Evolutionary conservation across 1,140 invertebrate genomes (phyloP).

Genomic region (Zelostemma sp.): DNA sequence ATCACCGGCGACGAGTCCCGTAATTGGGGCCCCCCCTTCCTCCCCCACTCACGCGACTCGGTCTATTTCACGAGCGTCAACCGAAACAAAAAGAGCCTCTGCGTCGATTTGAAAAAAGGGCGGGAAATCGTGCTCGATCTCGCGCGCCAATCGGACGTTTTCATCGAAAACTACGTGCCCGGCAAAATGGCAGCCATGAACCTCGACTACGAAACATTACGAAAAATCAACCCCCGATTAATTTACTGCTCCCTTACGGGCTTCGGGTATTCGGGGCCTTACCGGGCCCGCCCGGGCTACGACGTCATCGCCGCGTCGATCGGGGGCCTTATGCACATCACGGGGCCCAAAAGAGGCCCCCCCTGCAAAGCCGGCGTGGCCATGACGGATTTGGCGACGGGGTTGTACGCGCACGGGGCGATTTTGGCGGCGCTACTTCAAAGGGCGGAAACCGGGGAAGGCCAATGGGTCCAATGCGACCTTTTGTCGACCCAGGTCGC

Average conservation of each 20-base stretch:
- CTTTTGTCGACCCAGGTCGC: conserved; percentile 93
- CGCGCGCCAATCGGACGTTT: conserved; percentile 83
- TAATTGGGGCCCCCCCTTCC: conserved; percentile 93
- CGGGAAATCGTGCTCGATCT: conserved; percentile 81
- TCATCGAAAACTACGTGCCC: conserved; percentile 96
- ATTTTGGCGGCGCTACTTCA: conserved; percentile 92
- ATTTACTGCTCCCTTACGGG: conserved; percentile 97
- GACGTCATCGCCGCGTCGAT: conserved; percentile 95
- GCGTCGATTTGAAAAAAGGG: conserved; percentile 88
- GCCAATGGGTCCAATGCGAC: conserved; percentile 95
- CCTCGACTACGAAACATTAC: conserved; percentile 85
- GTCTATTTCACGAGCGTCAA: conserved; percentile 90
- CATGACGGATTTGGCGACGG: conserved; percentile 93
- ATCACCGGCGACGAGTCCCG: conserved; percentile 90
- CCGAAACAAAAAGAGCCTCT: conserved; percentile 96
- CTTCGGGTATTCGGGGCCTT: conserved; percentile 90
- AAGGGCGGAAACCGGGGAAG: conserved; percentile 80
- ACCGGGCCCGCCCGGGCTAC: conserved; percentile 88
- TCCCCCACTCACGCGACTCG: conserved; percentile 77
- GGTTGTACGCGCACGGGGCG: conserved; percentile 94
- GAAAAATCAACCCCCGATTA: conserved; percentile 79
- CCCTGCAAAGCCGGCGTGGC: conserved; percentile 95
- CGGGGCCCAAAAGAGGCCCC: conserved; percentile 80
- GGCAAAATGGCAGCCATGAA: conserved; percentile 85
- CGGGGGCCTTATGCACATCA: conserved; percentile 91